Base-by-base conservation (phyloP, 2,797 vertebrate genomes). In the Cottoperca gobio region DNA sequence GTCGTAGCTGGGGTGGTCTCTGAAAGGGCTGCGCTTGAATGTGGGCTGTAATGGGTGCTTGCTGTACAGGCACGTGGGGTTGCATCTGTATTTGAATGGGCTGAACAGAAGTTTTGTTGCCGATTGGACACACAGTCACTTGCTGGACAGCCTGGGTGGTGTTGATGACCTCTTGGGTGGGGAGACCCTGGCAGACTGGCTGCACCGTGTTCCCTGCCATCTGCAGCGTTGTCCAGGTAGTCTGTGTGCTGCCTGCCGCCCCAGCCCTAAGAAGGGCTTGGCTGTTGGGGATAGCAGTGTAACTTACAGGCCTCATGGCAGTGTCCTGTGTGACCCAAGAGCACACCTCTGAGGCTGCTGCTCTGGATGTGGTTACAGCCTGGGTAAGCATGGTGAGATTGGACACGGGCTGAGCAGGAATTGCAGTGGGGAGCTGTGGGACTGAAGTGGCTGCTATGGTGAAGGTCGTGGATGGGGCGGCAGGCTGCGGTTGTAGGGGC, bases 141-240 rank as follows among this genome's bases (percentile, higher is more conserved):
- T 94, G 93, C 64, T 94, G 94, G 70, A 93, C 76, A 60, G 89
- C 70, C 67, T 91, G 89, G 42, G 93, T 83, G 80, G 90, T 86
- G 86, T 81, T 91, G 78, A 82, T 84, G 70, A 86, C 77, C 46
- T 93, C 85, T 43, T 94, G 87, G 8, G 94, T 81, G 39, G 95
- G 88, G 78, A 96, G 89, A 81, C 88, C 88, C 93, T 92, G 68
- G 92, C 95, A 53, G 89, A 99, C 93, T 2, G 98, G 97, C 85
- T 98, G 98, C 63, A 99, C 96, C 0, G 97, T 99, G 88, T 97
- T 99, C 61, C 97, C 97, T 0, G 96, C 94, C 81, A 99, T 93
- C 70, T 99, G 98, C 89, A 99, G 88, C 11, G 98, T 99, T 21
- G 98, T 99, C 98, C 98, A 99, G 0, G 98, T 99, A 9, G 98